These are phyloP conservation scores for Aspidapion aeneum DNA, from an alignment of 2,888 invertebrate species.

Conservation along the genomic window DNA sequence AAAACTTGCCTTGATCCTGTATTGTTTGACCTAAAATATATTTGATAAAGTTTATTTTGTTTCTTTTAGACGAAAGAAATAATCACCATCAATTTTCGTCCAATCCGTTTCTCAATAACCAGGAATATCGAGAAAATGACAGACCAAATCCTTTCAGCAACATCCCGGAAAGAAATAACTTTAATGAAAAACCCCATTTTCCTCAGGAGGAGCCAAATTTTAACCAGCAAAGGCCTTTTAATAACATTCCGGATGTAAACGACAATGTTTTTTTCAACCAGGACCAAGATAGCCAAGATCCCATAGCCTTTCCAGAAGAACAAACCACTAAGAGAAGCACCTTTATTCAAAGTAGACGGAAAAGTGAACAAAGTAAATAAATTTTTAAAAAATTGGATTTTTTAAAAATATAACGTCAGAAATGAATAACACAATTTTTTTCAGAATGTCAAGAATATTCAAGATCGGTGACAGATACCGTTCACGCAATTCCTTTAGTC, in stretches of 20 bases:
- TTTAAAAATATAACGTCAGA: too few relatives aligned
- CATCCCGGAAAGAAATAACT: neutral
- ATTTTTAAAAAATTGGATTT: too few relatives aligned
- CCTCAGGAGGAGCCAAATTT: neutral
- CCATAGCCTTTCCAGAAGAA: constrained; percentile 9
- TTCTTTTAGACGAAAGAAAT: neutral
- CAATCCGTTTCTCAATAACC: neutral
- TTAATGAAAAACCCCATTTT: neutral
- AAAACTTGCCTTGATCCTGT: too few relatives aligned
- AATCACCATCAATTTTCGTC: neutral
- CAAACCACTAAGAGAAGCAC: neutral
- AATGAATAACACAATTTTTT: too few relatives aligned
- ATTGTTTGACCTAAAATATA: too few relatives aligned
- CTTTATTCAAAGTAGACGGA: constrained; percentile 17
- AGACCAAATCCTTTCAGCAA: neutral
- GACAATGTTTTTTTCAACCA: neutral
- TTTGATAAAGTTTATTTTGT: too few relatives aligned
- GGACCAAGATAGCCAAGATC: constrained; percentile 4
- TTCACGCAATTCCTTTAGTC: constrained; percentile 54
- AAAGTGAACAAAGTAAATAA: constrained; percentile 40
- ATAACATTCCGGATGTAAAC: neutral
- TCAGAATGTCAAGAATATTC: constrained; percentile 59
- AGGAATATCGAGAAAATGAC: neutral
- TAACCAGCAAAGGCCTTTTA: neutral
- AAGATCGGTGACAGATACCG: constrained; percentile 47